Conservation (phyloP, 2,888 invertebrate genomes). For the Phyto melanocephala region DNA sequence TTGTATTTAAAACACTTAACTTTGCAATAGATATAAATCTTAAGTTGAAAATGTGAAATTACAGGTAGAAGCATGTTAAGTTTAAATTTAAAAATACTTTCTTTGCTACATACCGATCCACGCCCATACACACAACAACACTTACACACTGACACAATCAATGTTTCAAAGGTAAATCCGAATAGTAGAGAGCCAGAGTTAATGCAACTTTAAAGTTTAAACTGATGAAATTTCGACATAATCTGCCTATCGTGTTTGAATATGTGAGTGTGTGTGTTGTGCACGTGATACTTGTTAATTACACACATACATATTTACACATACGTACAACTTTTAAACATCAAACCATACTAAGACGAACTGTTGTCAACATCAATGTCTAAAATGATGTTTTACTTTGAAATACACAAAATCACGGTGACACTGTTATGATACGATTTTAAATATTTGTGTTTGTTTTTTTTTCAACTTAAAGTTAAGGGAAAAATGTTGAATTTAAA, state of each 20-base stretch:
- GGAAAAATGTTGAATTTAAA: too few species aligned
- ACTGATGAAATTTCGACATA: conserved; percentile 30
- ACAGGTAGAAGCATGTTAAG: conserved; percentile 10
- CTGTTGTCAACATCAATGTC: conserved; percentile 23
- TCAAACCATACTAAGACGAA: conserved; percentile 3
- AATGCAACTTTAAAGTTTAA: conserved; percentile 7
- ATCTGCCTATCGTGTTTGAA: not conserved
- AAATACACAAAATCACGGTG: not conserved
- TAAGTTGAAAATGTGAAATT: conserved; percentile 11
- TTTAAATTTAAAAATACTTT: too few species aligned
- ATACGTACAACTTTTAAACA: not conserved
- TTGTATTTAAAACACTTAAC: conserved; percentile 8
- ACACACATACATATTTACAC: too few species aligned
- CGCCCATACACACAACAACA: not conserved
- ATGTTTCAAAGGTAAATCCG: conserved; percentile 22
- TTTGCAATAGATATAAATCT: conserved; percentile 16
- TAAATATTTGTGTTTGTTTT: too few species aligned
- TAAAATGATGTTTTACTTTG: conserved; percentile 1
- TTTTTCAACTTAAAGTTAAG: too few species aligned
- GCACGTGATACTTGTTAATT: conserved; percentile 9
- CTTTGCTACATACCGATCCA: too few species aligned
- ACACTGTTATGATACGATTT: too few species aligned
- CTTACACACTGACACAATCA: not conserved
- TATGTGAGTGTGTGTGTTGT: not conserved
- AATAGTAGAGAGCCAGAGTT: not conserved